These are phyloP conservation scores for Pollimyrus isidori DNA, from an alignment of 2,113 vertebrate species.

Conservation along the genomic window DNA sequence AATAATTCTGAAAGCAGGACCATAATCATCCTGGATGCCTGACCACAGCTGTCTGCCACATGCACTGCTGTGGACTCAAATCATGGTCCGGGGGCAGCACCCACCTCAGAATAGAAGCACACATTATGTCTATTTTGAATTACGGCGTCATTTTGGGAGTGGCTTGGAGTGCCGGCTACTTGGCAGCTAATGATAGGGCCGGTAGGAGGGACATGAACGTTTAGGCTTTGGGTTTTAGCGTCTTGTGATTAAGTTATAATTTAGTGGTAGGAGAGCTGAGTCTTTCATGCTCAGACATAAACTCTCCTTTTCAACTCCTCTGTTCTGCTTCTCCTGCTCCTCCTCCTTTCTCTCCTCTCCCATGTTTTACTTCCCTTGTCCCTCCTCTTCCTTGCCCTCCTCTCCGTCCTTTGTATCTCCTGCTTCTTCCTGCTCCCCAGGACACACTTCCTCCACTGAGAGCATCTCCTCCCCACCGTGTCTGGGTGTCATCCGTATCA, in stretches of 20 bases:
- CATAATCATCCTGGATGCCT: background rate
- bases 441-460: constrained; percentile 40
- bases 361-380: constrained; percentile 15
- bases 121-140: constrained; percentile 6
- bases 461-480: constrained; percentile 41
- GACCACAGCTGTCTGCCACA: background rate
- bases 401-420: constrained; percentile 10
- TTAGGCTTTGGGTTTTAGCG: background rate
- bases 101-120: background rate
- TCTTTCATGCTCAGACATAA: background rate
- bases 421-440: constrained; percentile 20
- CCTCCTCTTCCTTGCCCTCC: constrained; percentile 8
- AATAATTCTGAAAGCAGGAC: background rate
- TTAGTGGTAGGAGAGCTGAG: background rate
- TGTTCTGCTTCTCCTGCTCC: background rate
- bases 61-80: background rate
- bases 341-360: constrained; percentile 6
- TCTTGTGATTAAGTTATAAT: background rate
- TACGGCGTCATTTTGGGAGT: background rate
- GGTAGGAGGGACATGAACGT: background rate
- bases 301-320: background rate
- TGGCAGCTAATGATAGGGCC: background rate
- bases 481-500: constrained; percentile 41
- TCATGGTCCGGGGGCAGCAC: background rate
- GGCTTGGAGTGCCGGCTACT: background rate